Evolutionary conservation across 30 jellyfish, hydroid and myxozoan species (phyloP), one percentile per base, ranked within the genome.

Genomic region (Aurelia coerulea): DNA sequence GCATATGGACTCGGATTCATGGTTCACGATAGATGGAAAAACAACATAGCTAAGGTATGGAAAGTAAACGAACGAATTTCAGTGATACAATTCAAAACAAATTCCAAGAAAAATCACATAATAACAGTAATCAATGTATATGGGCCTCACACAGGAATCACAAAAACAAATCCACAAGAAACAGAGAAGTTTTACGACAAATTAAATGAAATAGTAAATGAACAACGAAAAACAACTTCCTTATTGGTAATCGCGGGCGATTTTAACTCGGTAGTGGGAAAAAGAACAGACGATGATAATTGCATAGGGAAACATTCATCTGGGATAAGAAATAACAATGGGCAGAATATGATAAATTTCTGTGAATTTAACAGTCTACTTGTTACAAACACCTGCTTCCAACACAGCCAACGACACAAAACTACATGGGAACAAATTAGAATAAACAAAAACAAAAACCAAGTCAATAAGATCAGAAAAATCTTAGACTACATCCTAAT

Each of bases 221-320:
- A 71, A 71, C 81, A 71, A 37, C 81, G 81, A 71, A 71, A 71
- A 71, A 71, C 29, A 71, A 71, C 81, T 71, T 71, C 81, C 81
- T 19, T 71, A 71, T 71, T 71, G 33, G 39, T 71, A 42, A 71
- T 37, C 65, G 39, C 66, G 67, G 81, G 67, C 14, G 81, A 71
- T 71, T 71, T 71, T 69, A 71, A 71, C 81, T 71, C 81, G 33
- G 81, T 42, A 71, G 67, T 42, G 81, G 81, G 81, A 65, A 71
- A 71, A 71, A 71, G 81, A 71, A 71, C 81, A 71, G 81, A 37
- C 69, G 66, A 76, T 23, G 29, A 23, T 23, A 23, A 23, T 23
- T 23, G 29, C 29, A 23, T 23, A 23, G 29, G 29, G 29, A 23
- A 23, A 23, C 29, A 23, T 23, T 23, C 29, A 23, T 23, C 29